A percentile compares a stretch with the other conserved stretches of the same genome.
Conservation (phyloP, 2,797 vertebrate species). For the Nannoperca australis region DNA sequence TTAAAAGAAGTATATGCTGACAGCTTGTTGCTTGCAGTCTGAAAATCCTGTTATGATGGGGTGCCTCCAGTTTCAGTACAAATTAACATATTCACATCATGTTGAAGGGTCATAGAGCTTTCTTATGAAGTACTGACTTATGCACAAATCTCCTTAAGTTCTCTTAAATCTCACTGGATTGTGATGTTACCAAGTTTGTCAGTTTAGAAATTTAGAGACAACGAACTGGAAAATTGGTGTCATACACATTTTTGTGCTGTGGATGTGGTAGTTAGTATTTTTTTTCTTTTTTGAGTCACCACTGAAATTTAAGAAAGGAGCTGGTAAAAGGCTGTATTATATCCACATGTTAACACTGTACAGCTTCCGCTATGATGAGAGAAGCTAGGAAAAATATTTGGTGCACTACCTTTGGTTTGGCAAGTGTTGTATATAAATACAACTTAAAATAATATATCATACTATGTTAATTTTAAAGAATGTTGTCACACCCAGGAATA, state of each 20-base stretch:
- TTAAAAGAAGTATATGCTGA: conserved; percentile 1
- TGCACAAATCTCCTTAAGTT: conserved; percentile 9
- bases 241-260: conserved; percentile 41
- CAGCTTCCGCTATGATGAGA: conserved; percentile 1
- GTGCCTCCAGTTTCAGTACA: not conserved
- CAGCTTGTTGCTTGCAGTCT: not conserved
- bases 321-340: conserved; percentile 27
- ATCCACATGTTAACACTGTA: conserved; percentile 39
- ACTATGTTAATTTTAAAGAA: conserved; percentile 30
- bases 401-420: conserved; percentile 22
- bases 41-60: not conserved
- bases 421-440: conserved; percentile 35
- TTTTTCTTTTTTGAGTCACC: conserved; percentile 51
- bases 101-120: not conserved
- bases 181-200: conserved; percentile 41
- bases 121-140: not conserved
- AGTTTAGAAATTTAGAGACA: conserved; percentile 42
- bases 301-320: conserved; percentile 37
- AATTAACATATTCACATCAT: not conserved
- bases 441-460: not conserved
- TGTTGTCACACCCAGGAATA: conserved; percentile 18
- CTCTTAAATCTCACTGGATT: conserved; percentile 17
- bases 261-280: conserved; percentile 36
- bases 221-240: conserved; percentile 59
- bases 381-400: conserved; percentile 7